Evolutionary conservation across 2,797 vertebrate species (phyloP).

Genomic region (Lagorchestes hirsutus): DNA sequence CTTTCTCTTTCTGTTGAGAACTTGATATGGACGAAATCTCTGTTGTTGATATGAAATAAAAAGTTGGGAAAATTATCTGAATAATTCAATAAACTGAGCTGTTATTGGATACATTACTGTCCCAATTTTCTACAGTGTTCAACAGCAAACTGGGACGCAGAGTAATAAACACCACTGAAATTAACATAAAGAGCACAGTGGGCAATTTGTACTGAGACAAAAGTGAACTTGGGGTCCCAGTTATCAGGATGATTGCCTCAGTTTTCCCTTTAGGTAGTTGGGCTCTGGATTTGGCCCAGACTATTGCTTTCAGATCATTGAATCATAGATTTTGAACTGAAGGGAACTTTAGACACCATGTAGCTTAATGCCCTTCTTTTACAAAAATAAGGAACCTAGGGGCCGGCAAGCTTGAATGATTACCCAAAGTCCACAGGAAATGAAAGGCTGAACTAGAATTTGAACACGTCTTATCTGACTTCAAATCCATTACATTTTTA

Average conservation of each 20-base stretch:
- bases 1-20: conserved; percentile 32
- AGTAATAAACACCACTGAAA: conserved; percentile 9
- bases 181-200: background rate
- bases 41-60: conserved; percentile 42
- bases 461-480: background rate
- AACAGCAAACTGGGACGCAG: conserved; percentile 29
- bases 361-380: background rate
- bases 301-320: background rate
- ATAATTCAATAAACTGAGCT: background rate
- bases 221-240: background rate
- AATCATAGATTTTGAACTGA: background rate
- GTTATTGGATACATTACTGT: conserved; percentile 7
- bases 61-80: conserved; percentile 49
- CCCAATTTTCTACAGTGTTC: conserved; percentile 21
- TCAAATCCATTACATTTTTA: background rate
- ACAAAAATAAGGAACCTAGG: background rate
- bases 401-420: background rate
- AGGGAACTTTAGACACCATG: background rate
- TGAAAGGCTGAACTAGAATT: background rate
- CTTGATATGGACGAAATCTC: conserved; percentile 13
- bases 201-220: background rate
- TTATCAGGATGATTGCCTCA: conserved; percentile 14
- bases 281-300: background rate
- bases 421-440: background rate
- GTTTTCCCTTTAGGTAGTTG: background rate